A percentile compares a stretch with the other conserved stretches of the same genome.
These are phyloP conservation scores for Idaea aversata DNA, from an alignment of 2,888 invertebrate species.

Conservation along the genomic window DNA sequence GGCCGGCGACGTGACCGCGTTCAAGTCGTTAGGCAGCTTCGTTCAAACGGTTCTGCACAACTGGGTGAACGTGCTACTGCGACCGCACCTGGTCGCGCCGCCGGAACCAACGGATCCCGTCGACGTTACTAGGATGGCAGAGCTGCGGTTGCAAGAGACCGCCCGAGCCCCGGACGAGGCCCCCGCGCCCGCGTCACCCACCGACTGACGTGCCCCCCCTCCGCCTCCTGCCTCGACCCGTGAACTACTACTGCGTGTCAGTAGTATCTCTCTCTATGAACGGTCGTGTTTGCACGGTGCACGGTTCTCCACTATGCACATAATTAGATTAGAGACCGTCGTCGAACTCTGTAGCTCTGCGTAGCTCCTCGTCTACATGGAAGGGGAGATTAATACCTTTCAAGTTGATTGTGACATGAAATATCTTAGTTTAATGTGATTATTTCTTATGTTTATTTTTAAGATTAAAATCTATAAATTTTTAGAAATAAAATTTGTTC, in stretches of 20 bases:
- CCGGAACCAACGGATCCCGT: neutral
- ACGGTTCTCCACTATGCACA: no score
- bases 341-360: no score
- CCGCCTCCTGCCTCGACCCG: conserved; percentile 3
- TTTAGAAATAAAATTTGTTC: neutral
- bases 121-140: neutral
- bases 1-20: conserved; percentile 40
- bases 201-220: neutral
- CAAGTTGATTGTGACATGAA: no score
- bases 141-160: neutral
- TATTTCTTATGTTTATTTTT: conserved; percentile 3
- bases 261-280: no score
- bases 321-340: no score
- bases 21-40: conserved; percentile 54
- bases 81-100: conserved; percentile 31
- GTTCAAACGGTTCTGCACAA: conserved; percentile 40
- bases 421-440: neutral
- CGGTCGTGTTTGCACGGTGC: no score
- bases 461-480: neutral
- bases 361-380: no score
- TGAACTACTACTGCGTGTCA: neutral
- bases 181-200: neutral
- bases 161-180: neutral
- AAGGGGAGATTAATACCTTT: no score
- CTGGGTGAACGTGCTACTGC: conserved; percentile 46